A percentile compares a stretch with the other conserved stretches of the same genome.
phyloP scores from a whole-genome alignment of 2,888 invertebrate species.

The Serripes groenlandicus region DNA sequence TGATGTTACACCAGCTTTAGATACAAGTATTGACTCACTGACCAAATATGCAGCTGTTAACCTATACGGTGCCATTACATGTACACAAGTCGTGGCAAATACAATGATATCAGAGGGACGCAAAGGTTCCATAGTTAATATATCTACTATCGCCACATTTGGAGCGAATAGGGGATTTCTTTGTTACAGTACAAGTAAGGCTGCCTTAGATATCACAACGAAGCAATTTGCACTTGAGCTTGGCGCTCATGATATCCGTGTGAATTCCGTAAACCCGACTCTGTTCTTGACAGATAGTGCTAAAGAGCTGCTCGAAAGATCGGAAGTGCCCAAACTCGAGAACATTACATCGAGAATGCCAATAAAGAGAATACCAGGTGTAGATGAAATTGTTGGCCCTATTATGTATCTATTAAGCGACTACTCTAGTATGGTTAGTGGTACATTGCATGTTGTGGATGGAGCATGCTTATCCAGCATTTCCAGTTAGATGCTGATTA shows the following conservation, averaged over 20 bases:
- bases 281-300: constrained; percentile 91
- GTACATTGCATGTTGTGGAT: neutral
- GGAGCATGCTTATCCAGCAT: too few relatives aligned
- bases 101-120: constrained; percentile 91
- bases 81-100: constrained; percentile 91
- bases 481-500: too few relatives aligned
- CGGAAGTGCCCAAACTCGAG: neutral
- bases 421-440: constrained; percentile 2
- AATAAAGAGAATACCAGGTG: neutral
- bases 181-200: constrained; percentile 94
- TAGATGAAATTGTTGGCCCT: constrained; percentile 3
- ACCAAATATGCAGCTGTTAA: too few relatives aligned
- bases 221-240: constrained; percentile 88
- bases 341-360: neutral
- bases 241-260: constrained; percentile 92
- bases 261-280: constrained; percentile 96
- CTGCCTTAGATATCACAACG: constrained; percentile 94
- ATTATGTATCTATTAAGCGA: constrained; percentile 22
- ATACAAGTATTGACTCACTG: neutral
- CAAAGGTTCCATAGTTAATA: constrained; percentile 94
- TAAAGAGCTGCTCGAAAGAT: neutral
- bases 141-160: constrained; percentile 91
- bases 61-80: constrained; percentile 93
- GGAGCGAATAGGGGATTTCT: constrained; percentile 92
- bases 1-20: neutral